Evolutionary conservation across 2,888 invertebrate species (phyloP).

Genomic region (Cylloceria caligata): DNA sequence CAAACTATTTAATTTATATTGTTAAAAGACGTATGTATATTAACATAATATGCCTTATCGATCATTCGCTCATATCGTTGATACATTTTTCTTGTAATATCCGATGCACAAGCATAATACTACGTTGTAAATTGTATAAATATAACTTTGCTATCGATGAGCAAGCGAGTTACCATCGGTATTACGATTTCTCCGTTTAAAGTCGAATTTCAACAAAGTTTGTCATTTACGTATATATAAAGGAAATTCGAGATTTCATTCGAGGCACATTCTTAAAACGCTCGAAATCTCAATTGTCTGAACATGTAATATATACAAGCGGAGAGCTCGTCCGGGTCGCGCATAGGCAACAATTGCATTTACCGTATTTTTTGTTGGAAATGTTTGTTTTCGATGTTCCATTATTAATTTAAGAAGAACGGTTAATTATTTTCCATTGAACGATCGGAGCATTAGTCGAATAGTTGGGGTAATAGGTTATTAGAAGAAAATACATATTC

Average conservation of each 20-base stretch:
- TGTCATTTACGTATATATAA: conserved; percentile 37
- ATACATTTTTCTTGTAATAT: conserved; percentile 49
- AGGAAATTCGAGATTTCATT: conserved; percentile 7
- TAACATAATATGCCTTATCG: conserved; percentile 41
- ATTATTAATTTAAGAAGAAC: conserved; percentile 1
- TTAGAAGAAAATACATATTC: conserved; percentile 9
- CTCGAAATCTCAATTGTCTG: background rate
- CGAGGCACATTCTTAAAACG: background rate
- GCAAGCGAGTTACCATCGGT: conserved; percentile 18
- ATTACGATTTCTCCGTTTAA: conserved; percentile 14
- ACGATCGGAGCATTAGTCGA: conserved; percentile 7
- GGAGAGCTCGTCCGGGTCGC: conserved; percentile 3
- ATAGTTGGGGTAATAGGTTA: background rate
- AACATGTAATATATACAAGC: background rate
- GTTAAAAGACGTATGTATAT: conserved; percentile 2
- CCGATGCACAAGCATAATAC: conserved; percentile 47
- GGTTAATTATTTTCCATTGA: conserved; percentile 17
- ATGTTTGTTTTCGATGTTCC: background rate
- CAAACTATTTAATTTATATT: conserved; percentile 37
- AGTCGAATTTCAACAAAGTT: conserved; percentile 34
- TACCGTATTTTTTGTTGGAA: conserved; percentile 14
- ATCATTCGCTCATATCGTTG: conserved; percentile 36
- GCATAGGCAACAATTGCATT: conserved; percentile 21
- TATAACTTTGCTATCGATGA: conserved; percentile 37
- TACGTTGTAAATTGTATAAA: conserved; percentile 60